phyloP scores from a whole-genome alignment of 2,113 vertebrate genomes.

The Ancistrus triradiatus region DNA sequence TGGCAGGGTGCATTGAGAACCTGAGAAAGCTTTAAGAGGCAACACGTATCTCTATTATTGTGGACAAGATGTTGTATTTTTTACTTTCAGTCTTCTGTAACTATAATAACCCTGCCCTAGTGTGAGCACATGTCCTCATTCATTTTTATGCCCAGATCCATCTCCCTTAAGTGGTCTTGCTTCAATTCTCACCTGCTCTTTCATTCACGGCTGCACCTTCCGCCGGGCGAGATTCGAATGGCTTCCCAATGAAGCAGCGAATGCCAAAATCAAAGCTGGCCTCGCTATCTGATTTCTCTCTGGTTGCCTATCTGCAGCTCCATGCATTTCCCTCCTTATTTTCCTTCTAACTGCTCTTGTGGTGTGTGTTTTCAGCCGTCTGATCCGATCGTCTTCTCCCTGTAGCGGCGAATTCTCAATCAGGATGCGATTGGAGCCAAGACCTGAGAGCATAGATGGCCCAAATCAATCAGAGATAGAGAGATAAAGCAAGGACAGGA shows the following conservation, averaged over 20 bases:
- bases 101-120: too few relatives aligned
- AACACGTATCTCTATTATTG: too few relatives aligned
- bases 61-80: too few relatives aligned
- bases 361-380: slow-evolving; percentile 14
- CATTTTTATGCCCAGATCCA: slow-evolving; percentile 26
- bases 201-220: background rate
- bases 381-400: slow-evolving; percentile 25
- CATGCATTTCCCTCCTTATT: slow-evolving; percentile 10
- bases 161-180: slow-evolving; percentile 12
- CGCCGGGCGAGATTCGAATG: background rate
- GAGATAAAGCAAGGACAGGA: slow-evolving; percentile 29
- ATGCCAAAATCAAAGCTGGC: background rate
- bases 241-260: background rate
- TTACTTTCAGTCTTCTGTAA: too few relatives aligned
- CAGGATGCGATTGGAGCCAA: slow-evolving; percentile 31
- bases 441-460: slow-evolving; percentile 35
- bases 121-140: too few relatives aligned
- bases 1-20: too few relatives aligned
- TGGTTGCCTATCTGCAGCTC: slow-evolving; percentile 1
- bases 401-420: slow-evolving; percentile 30
- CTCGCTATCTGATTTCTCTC: slow-evolving; percentile 13
- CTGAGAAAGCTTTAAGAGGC: too few relatives aligned
- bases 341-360: slow-evolving; percentile 16
- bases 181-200: background rate
- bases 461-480: slow-evolving; percentile 43